Evolutionary conservation across 2,888 invertebrate species (phyloP).

Genomic region (Nematopogon swammerdamellus): DNA sequence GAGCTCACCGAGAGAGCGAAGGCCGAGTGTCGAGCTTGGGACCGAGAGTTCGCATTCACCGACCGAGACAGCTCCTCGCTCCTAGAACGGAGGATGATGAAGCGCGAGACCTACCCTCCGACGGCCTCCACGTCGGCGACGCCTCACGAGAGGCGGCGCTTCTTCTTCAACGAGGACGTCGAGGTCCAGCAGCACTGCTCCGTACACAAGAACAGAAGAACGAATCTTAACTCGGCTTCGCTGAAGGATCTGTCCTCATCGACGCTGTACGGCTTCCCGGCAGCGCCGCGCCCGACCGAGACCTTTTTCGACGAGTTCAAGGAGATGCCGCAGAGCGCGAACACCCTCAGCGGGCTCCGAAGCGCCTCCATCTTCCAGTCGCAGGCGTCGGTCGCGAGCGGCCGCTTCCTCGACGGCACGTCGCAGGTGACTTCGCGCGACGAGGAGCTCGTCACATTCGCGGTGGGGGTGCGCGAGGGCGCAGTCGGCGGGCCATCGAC

Average conservation of each 20-base stretch:
- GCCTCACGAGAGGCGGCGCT: conserved; percentile 55
- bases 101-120: conserved; percentile 44
- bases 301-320: conserved; percentile 55
- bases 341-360: conserved; percentile 42
- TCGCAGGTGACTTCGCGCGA: conserved; percentile 61
- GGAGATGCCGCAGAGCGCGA: conserved; percentile 52
- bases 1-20: conserved; percentile 48
- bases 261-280: conserved; percentile 62
- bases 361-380: conserved; percentile 51
- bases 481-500: conserved; percentile 22
- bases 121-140: conserved; percentile 43
- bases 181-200: conserved; percentile 52
- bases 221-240: conserved; percentile 53
- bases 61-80: conserved; percentile 39
- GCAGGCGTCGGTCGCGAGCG: conserved; percentile 62
- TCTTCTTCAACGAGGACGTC: conserved; percentile 62
- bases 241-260: conserved; percentile 56
- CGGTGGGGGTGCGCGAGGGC: conserved; percentile 54
- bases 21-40: conserved; percentile 46
- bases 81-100: conserved; percentile 40
- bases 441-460: conserved; percentile 69
- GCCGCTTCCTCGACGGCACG: conserved; percentile 66
- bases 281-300: conserved; percentile 60
- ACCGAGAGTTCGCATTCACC: conserved; percentile 49
- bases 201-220: conserved; percentile 50